phyloP scores from a whole-genome alignment of 92 coral and sea anemone genomes.

The Porites rus region DNA sequence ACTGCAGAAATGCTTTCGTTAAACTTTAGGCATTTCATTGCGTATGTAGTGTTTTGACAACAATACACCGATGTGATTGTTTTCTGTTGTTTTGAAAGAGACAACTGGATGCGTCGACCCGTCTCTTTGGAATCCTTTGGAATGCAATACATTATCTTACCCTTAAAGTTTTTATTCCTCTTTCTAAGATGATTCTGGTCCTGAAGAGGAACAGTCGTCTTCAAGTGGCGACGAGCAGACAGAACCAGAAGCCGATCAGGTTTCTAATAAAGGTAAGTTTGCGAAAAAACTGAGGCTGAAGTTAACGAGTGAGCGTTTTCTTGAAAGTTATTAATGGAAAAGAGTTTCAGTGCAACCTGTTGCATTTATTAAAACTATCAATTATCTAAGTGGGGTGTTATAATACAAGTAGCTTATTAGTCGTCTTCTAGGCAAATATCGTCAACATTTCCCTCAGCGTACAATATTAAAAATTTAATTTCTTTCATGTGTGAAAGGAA shows the following conservation, averaged over 20 bases:
- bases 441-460: not conserved
- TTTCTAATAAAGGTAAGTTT: constrained; percentile 62
- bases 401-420: not conserved
- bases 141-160: too few species aligned
- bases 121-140: not conserved
- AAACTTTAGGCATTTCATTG: not conserved
- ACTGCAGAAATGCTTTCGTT: not conserved
- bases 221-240: constrained; percentile 85
- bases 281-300: not conserved
- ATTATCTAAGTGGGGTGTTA: not conserved
- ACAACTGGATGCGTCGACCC: not conserved
- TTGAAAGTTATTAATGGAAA: too few species aligned
- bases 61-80: not conserved
- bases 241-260: constrained; percentile 91
- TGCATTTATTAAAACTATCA: constrained; percentile 3
- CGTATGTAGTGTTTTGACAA: not conserved
- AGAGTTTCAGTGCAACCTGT: not conserved
- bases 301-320: not conserved
- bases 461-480: constrained; percentile 41
- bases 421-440: not conserved
- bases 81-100: not conserved
- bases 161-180: too few species aligned
- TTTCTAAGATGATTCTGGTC: constrained; percentile 54
- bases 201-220: constrained; percentile 64
- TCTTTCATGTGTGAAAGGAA: not conserved